phyloP scores from a whole-genome alignment of 2,113 vertebrate species.

The Todiramphus chloris region DNA sequence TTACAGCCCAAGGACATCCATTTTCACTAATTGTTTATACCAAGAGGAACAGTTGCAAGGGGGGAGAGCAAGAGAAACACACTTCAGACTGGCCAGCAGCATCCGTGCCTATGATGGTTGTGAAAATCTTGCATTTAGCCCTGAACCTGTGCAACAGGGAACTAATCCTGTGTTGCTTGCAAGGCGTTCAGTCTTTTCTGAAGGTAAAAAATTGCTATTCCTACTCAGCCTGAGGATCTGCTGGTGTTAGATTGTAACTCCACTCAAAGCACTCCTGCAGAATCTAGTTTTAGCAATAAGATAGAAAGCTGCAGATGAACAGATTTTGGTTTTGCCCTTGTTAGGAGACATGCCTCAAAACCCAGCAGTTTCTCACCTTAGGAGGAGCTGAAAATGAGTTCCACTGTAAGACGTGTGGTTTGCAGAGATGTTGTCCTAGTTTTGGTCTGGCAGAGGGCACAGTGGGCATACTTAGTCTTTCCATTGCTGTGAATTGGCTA shows the following conservation, averaged over 20 bases:
- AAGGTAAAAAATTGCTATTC: not conserved
- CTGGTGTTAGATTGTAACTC: not conserved
- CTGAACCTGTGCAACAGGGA: not conserved
- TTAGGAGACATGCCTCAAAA: not conserved
- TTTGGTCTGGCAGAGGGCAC: not conserved
- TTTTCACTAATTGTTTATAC: not conserved
- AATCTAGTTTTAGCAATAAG: not conserved
- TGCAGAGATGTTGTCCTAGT: not conserved
- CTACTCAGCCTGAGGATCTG: not conserved
- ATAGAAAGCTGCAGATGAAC: not conserved
- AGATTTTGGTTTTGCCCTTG: not conserved
- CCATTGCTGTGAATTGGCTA: not conserved
- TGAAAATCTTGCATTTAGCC: not conserved
- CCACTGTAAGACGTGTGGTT: not conserved
- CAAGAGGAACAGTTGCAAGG: not conserved
- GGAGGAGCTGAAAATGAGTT: not conserved
- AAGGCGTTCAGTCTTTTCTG: not conserved
- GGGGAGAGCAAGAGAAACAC: not conserved
- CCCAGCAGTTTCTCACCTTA: not conserved
- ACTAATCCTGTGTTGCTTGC: not conserved
- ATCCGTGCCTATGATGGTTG: not conserved
- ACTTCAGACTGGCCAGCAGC: not conserved
- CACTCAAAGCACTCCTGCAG: not conserved
- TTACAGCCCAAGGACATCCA: not conserved
- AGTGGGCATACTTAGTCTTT: not conserved